Conservation (phyloP, 2,888 invertebrate genomes). For the Apamea epomidion region DNA sequence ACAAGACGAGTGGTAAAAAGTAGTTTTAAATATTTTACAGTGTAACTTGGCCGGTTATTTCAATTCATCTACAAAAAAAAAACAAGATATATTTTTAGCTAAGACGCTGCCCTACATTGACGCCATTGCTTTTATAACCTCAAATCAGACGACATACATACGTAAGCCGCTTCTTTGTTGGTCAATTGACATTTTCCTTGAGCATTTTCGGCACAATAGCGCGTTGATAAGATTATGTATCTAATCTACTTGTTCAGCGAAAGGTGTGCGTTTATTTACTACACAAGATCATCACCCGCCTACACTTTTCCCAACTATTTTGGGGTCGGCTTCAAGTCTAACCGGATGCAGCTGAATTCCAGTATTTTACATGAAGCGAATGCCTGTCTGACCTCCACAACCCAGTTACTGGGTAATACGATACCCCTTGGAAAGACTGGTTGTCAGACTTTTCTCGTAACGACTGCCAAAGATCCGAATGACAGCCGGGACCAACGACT, state of each 20-base stretch:
- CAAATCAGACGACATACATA: slow-evolving; percentile 22
- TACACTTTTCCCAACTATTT: too few species aligned
- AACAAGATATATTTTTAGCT: slow-evolving; percentile 11
- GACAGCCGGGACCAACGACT: too few species aligned
- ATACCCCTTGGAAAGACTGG: too few species aligned
- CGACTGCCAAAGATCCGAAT: too few species aligned
- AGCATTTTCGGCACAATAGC: slow-evolving; percentile 42
- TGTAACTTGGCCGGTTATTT: neutral
- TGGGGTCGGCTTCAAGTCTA: too few species aligned
- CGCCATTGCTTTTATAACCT: neutral
- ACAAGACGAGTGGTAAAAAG: neutral
- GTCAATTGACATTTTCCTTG: slow-evolving; percentile 55
- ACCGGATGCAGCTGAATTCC: too few species aligned
- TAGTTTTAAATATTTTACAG: neutral
- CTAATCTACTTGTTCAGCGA: slow-evolving; percentile 32
- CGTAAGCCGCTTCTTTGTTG: slow-evolving; percentile 39
- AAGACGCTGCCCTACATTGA: slow-evolving; percentile 4
- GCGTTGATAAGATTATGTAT: slow-evolving; percentile 46
- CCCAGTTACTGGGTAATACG: too few species aligned
- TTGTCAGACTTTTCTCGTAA: too few species aligned
- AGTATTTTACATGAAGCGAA: too few species aligned
- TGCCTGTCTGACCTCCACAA: too few species aligned
- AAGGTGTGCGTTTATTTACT: neutral
- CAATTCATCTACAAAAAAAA: neutral
- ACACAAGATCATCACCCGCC: neutral